A percentile compares a stretch with the other conserved stretches of the same genome.
Conservation (phyloP, 2,113 vertebrate species). For the Mystacornis crossleyi region DNA sequence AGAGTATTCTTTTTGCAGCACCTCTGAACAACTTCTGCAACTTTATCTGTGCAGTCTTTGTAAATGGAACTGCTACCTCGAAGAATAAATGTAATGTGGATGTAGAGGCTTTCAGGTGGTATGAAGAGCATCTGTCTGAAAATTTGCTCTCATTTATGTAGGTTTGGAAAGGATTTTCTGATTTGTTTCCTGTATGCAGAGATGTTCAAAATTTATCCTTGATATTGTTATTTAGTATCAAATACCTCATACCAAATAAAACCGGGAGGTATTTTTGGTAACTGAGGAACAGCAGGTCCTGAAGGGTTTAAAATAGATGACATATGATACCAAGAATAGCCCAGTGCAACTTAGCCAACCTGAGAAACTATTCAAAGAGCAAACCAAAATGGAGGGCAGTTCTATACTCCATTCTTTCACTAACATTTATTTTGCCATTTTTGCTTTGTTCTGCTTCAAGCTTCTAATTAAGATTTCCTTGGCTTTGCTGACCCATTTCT, state of each 20-base stretch:
- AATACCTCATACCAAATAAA: slow-evolving; percentile 47
- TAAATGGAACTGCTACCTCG: neutral
- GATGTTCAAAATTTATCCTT: neutral
- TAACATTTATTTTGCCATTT: slow-evolving; percentile 82
- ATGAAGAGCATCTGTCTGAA: neutral
- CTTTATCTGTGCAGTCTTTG: neutral
- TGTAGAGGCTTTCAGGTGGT: neutral
- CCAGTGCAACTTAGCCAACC: slow-evolving; percentile 40
- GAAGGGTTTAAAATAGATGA: slow-evolving; percentile 81
- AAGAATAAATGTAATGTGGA: neutral
- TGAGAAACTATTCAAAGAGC: slow-evolving; percentile 60
- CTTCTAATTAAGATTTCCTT: slow-evolving; percentile 82
- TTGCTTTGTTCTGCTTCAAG: slow-evolving; percentile 83
- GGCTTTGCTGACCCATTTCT: slow-evolving; percentile 83
- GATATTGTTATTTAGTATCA: slow-evolving; percentile 43
- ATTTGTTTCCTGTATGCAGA: neutral
- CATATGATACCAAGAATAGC: slow-evolving; percentile 73
- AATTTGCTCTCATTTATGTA: neutral
- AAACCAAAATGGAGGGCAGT: slow-evolving; percentile 77
- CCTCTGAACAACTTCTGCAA: neutral
- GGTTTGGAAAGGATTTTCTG: neutral
- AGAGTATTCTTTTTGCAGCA: neutral
- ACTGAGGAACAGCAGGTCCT: slow-evolving; percentile 68
- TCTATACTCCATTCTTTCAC: slow-evolving; percentile 72
- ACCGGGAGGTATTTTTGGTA: slow-evolving; percentile 66